Evolutionary conservation across 2,113 vertebrate genomes (phyloP), one percentile per base, ranked within the genome.

Genomic region (Pyxicephalus adspersus): DNA sequence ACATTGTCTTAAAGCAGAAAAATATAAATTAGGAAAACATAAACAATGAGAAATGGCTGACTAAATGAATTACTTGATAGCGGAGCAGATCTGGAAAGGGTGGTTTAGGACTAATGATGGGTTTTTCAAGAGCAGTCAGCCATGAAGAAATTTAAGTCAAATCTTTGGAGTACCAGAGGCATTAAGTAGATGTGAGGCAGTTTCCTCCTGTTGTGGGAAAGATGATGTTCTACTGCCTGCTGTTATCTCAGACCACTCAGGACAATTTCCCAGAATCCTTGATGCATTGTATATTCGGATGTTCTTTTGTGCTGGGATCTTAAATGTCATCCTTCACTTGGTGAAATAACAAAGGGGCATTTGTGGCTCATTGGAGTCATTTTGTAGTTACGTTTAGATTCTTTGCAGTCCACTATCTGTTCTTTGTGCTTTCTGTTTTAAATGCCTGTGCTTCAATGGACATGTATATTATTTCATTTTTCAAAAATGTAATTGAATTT

Each of bases 281-380:
- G 3, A 28, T 22, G 28, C 45, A 66, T 25, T 66, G 51, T 77
- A 51, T 22, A 22, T 4, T 63, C 23, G 63, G 57, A 54, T 66
- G 64, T 38, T 58, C 76, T 45, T 34, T 77, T 77, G 76, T 77
- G 51, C 50, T 23, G 15, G 29, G 26, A 54, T n/a, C 25, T 26
- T 65, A 66, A 77, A 67, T 65, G 76, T 77, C 76, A 38, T 77
- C 28, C 28, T 77, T 77, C 45, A 65, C 45, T 64, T 38, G 74
- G 23, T 52, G 50, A 25, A 65, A 25, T 77, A 77, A 77, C 76
- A 77, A 77, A 67, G 76, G 51, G 51, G 8, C 63, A 77, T 77
- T 77, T 77, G 63, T 67, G 63, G 76, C 22, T 52, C 19, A 34
- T 34, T 63, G 57, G 64, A 76, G 58, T 76, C 29, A 63, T 64